Evolutionary conservation across 1,140 invertebrate genomes (phyloP).

Genomic region (Rhopalosiphum maidis): DNA sequence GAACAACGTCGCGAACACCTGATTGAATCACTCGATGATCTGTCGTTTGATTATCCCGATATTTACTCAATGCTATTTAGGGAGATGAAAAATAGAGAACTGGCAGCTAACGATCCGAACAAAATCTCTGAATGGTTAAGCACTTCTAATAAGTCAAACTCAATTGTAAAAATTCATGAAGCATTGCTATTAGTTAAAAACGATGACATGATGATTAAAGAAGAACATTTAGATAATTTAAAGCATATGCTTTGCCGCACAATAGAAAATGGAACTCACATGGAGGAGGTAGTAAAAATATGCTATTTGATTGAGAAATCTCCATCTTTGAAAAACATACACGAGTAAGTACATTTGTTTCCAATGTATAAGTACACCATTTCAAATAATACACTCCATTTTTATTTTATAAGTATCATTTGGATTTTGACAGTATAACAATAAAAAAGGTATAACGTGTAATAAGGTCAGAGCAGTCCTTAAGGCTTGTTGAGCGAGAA

Average conservation of each 20-base stretch:
- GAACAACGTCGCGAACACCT: not conserved
- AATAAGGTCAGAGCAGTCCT: too few species aligned
- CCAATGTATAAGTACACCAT: too few species aligned
- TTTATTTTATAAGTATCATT: too few species aligned
- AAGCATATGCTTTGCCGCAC: not conserved
- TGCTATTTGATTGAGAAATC: constrained; percentile 26
- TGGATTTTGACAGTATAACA: too few species aligned
- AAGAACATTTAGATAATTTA: not conserved
- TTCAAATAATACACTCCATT: too few species aligned
- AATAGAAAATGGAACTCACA: not conserved
- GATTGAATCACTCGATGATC: not conserved
- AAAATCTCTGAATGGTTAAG: constrained; percentile 6
- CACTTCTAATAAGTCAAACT: not conserved
- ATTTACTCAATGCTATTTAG: not conserved
- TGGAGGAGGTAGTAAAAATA: not conserved
- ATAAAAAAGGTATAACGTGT: too few species aligned
- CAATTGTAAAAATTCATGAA: not conserved
- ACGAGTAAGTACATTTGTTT: not conserved
- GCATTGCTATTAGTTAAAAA: constrained; percentile 13
- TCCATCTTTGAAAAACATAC: not conserved
- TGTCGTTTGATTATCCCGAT: not conserved
- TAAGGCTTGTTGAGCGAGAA: too few species aligned
- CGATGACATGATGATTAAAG: not conserved
- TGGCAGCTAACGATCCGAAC: not conserved
- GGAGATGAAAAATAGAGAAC: constrained; percentile 34